Evolutionary conservation across 2,113 vertebrate species (phyloP).

Genomic region (Ariopsis seemanni): DNA sequence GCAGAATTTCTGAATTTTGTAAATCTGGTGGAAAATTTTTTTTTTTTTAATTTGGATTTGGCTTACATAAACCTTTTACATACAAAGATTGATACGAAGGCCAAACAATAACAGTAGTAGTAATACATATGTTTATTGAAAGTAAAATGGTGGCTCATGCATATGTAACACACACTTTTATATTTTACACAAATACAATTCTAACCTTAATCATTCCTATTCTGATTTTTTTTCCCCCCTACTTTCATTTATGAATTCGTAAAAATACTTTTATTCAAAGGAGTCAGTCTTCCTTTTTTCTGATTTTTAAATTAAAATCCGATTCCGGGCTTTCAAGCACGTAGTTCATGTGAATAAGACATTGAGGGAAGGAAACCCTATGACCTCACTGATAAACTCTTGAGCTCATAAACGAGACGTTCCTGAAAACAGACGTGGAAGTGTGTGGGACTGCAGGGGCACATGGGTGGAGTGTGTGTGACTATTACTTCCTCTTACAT

Average conservation of each 20-base stretch:
- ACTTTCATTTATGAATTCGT: neutral
- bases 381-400: slow-evolving; percentile 7
- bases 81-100: no score
- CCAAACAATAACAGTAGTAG: neutral
- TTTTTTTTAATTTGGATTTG: neutral
- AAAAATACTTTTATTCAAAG: neutral
- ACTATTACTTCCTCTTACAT: slow-evolving; percentile 18
- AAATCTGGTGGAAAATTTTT: neutral
- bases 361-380: neutral
- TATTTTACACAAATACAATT: no score
- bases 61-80: neutral
- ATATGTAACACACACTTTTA: no score
- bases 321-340: neutral
- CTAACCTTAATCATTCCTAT: neutral
- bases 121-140: no score
- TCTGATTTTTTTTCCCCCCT: neutral
- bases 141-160: no score
- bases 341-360: neutral
- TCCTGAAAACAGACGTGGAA: neutral
- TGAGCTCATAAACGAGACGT: neutral
- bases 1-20: neutral
- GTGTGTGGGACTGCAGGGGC: neutral
- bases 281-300: neutral
- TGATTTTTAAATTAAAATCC: neutral
- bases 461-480: neutral